Evolutionary conservation across 2,797 vertebrate genomes (phyloP).

Genomic region (Cynodonichthys magdalenae): DNA sequence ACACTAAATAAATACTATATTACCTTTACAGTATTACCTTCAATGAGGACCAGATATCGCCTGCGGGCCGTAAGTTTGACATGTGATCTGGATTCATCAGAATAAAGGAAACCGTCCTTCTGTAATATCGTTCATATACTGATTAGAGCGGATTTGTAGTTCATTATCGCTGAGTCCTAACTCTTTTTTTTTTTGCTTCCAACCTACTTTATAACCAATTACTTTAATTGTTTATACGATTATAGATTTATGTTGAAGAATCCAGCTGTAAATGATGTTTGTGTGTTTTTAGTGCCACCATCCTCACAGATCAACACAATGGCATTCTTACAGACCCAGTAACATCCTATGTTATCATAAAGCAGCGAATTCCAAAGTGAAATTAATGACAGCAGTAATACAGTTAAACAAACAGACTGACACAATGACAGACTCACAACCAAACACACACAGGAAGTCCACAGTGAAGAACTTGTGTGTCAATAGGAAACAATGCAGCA

Average conservation of each 20-base stretch:
- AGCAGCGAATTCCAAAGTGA: conserved; percentile 65
- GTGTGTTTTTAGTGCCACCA: conserved; percentile 23
- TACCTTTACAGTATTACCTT: too few relatives aligned
- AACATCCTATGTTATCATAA: conserved; percentile 75
- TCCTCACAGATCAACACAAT: conserved; percentile 56
- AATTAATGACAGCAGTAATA: conserved; percentile 72
- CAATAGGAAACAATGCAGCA: conserved; percentile 75
- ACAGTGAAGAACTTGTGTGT: conserved; percentile 72
- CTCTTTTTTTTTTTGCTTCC: conserved; percentile 47
- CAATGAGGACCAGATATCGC: too few relatives aligned
- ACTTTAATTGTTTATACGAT: conserved; percentile 67
- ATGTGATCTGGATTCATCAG: neutral
- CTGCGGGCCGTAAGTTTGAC: too few relatives aligned
- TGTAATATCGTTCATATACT: conserved; percentile 41
- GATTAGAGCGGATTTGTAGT: conserved; percentile 27
- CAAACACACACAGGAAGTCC: conserved; percentile 73
- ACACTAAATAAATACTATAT: too few relatives aligned
- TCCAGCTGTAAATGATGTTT: conserved; percentile 57
- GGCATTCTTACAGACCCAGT: conserved; percentile 65
- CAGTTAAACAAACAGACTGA: conserved; percentile 66
- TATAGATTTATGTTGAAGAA: conserved; percentile 57
- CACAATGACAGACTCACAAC: conserved; percentile 61
- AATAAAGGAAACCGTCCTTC: conserved; percentile 1
- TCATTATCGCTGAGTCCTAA: conserved; percentile 45
- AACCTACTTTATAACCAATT: conserved; percentile 56